Conservation (phyloP, 2,797 vertebrate genomes). For the Anguilla pacifica region DNA sequence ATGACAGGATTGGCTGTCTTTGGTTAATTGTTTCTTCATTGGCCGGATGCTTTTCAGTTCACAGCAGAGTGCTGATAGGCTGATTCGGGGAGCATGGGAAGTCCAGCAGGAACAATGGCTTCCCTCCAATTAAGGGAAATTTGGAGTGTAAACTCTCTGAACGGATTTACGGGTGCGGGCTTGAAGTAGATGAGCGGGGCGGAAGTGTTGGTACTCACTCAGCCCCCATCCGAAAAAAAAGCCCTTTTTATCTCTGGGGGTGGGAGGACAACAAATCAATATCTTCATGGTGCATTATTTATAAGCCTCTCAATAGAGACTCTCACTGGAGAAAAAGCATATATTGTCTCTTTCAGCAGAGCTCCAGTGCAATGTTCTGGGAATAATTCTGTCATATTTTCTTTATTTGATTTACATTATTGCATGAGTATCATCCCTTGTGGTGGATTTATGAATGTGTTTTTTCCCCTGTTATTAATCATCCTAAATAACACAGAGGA, state of each 20-base stretch:
- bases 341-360: neutral
- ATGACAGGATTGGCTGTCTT: neutral
- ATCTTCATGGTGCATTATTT: constrained; percentile 20
- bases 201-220: neutral
- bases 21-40: neutral
- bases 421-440: neutral
- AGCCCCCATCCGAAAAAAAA: neutral
- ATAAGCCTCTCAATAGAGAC: neutral
- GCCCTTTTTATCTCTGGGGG: neutral
- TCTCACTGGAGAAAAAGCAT: neutral
- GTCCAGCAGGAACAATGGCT: neutral
- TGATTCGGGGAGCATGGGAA: neutral
- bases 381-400: neutral
- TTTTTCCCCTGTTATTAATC: neutral
- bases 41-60: neutral
- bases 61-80: neutral
- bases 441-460: neutral
- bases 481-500: neutral
- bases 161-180: neutral
- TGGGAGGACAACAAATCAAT: neutral
- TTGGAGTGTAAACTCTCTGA: neutral
- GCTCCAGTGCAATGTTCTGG: neutral
- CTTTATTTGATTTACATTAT: neutral
- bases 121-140: neutral
- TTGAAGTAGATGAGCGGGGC: neutral